Base-by-base conservation (phyloP, 2,797 vertebrate species). In the Oreochromis mossambicus region DNA sequence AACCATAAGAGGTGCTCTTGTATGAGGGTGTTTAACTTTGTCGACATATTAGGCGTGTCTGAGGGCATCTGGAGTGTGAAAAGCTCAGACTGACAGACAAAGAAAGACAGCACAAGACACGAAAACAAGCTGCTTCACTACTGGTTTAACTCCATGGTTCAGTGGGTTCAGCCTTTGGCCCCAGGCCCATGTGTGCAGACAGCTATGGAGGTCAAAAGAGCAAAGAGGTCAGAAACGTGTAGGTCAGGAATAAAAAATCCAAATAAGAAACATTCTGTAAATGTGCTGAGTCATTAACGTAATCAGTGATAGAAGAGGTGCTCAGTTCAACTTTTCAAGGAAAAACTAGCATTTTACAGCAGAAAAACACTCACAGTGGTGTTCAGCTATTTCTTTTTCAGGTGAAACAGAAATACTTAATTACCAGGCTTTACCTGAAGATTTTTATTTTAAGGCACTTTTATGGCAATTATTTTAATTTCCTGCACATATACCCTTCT, bases 1-100 rank as follows among this genome's bases (percentile, higher is more conserved):
- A 95, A 94, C 91, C 91, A 61, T 77, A 73, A 80, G 79, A 78
- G 80, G 51, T 68, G 77, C 38, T 84, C 83, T 80, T 19, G 55
- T 41, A 76, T 83, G 82, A 79, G 26, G 85, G 81, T 84, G 90
- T 90, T 86, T 87, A 38, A 87, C 80, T 52, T 46, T 55, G 81
- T 78, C 13, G 66, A 79, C 82, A 78, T 82, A 54, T 82, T 66
- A 86, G 91, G 91, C 85, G 91, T 95, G 93, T 95, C 91, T 88
- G 77, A 84, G 91, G 88, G 89, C 91, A 88, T 86, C 56, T 86
- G 83, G 82, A 91, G 91, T 88, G 89, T 88, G 80, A 93, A 86
- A 80, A 85, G 48, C 78, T 88, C 89, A 79, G 83, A 86, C 66
- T 91, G 92, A 93, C 89, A 88, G 86, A 85, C 3, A 5, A 58